phyloP scores from a whole-genome alignment of 2,888 invertebrate species.

The Lasius platythorax region DNA sequence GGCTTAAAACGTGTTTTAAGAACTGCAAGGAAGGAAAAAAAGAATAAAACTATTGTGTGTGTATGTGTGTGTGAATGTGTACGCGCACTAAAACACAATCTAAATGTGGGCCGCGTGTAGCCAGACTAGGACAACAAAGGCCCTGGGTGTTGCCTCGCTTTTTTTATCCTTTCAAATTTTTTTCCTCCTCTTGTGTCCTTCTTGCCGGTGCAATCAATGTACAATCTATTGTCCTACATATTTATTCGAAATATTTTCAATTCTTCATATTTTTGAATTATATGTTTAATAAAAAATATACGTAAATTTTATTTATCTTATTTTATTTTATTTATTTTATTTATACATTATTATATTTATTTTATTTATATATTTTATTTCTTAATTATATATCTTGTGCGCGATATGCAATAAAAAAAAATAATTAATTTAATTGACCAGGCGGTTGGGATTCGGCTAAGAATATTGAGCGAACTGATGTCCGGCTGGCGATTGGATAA shows the following conservation, averaged over 20 bases:
- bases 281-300: background rate
- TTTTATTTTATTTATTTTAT: background rate
- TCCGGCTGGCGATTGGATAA: background rate
- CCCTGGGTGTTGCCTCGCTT: slow-evolving; percentile 58
- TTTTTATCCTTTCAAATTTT: background rate
- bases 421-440: background rate
- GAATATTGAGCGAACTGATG: background rate
- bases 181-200: background rate
- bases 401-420: background rate
- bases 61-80: slow-evolving; percentile 45
- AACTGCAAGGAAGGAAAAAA: slow-evolving; percentile 67
- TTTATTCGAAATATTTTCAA: background rate
- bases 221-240: background rate
- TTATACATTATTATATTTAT: background rate
- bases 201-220: background rate
- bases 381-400: background rate
- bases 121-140: slow-evolving; percentile 78
- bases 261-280: background rate
- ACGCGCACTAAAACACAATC: slow-evolving; percentile 76
- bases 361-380: background rate
- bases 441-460: background rate
- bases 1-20: slow-evolving; percentile 71
- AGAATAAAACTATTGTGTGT: slow-evolving; percentile 63
- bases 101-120: slow-evolving; percentile 71
- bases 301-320: background rate